Conservation (phyloP, 1,140 invertebrate genomes). For the Scaptomyza hsui region DNA sequence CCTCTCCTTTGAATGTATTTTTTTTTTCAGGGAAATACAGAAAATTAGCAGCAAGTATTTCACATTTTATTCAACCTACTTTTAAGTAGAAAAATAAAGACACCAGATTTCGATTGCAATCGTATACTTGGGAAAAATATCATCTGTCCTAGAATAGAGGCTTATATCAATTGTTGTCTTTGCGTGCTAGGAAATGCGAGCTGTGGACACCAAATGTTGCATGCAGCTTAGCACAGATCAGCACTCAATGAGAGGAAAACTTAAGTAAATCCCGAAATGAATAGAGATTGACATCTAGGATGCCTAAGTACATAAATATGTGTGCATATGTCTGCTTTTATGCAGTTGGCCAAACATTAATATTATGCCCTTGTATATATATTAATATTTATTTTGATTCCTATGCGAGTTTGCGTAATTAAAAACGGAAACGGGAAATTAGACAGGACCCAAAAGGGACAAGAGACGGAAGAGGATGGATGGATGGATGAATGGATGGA, state of each 20-base stretch:
- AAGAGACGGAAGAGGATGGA: slow-evolving; percentile 9
- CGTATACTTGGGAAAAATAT: slow-evolving; percentile 52
- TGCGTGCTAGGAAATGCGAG: slow-evolving; percentile 42
- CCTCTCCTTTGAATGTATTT: no score
- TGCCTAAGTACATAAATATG: slow-evolving; percentile 18
- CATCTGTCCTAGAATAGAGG: slow-evolving; percentile 46
- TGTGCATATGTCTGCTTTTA: slow-evolving; percentile 8
- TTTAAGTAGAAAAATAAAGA: slow-evolving; percentile 36
- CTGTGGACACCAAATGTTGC: slow-evolving; percentile 8
- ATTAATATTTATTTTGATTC: slow-evolving; percentile 54
- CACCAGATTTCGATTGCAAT: slow-evolving; percentile 44
- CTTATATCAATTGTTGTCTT: slow-evolving; percentile 30
- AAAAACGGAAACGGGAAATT: slow-evolving; percentile 66
- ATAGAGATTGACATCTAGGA: slow-evolving; percentile 3
- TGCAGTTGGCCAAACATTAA: slow-evolving; percentile 26
- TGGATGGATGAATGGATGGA: no score
- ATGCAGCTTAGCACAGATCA: slow-evolving; percentile 25
- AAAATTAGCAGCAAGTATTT: neutral
- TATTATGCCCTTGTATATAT: slow-evolving; percentile 3
- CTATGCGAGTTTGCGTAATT: slow-evolving; percentile 64
- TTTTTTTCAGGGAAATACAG: neutral
- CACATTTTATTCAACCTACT: slow-evolving; percentile 24
- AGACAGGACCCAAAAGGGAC: slow-evolving; percentile 25
- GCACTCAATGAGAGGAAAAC: slow-evolving; percentile 1
- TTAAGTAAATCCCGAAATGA: neutral